Evolutionary conservation across 2,113 vertebrate genomes (phyloP).

Genomic region (Leuciscus idus): DNA sequence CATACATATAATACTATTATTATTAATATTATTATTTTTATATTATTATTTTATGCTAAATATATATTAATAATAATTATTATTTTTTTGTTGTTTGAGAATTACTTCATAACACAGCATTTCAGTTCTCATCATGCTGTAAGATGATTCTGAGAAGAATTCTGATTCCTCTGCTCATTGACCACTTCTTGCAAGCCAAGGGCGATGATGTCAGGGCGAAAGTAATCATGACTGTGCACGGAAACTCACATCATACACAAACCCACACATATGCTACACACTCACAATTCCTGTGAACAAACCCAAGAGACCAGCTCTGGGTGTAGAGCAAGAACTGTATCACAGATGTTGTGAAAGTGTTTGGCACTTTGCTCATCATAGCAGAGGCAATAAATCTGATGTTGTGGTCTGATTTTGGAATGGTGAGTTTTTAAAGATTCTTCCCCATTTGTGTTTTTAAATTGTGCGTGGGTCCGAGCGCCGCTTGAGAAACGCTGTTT

Average conservation of each 20-base stretch:
- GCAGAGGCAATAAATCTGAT: constrained; percentile 33
- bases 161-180: background rate
- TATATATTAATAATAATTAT: too few species aligned
- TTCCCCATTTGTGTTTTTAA: constrained; percentile 24
- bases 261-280: constrained; percentile 26
- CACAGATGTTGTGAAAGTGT: constrained; percentile 38
- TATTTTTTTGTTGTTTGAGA: background rate
- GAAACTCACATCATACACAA: constrained; percentile 49
- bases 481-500: constrained; percentile 12
- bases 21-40: too few species aligned
- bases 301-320: constrained; percentile 37
- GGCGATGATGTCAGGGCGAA: constrained; percentile 31
- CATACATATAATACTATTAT: too few species aligned
- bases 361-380: constrained; percentile 24
- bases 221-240: constrained; percentile 44
- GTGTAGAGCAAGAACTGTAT: constrained; percentile 11
- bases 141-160: constrained; percentile 4
- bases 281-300: constrained; percentile 33
- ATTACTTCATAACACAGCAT: background rate
- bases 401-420: constrained; percentile 34
- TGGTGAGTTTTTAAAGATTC: constrained; percentile 13
- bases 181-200: constrained; percentile 4
- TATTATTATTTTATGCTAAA: too few species aligned
- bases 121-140: background rate
- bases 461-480: constrained; percentile 7